These are phyloP conservation scores for Anguilla megastoma DNA, from an alignment of 2,797 vertebrate species.

Conservation along the genomic window DNA sequence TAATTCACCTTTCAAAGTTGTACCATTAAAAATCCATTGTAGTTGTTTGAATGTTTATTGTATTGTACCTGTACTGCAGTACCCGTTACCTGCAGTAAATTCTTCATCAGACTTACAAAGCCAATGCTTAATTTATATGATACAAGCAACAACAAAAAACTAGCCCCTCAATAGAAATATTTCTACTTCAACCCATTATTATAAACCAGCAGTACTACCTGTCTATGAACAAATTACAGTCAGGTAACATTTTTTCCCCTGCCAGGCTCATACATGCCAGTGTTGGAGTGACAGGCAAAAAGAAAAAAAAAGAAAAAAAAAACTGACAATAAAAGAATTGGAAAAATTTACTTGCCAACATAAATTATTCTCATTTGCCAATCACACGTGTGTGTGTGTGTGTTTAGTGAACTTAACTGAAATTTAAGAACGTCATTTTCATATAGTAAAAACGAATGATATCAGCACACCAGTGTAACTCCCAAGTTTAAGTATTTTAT, in stretches of 20 bases:
- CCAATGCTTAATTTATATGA: not conserved
- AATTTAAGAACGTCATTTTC: not conserved
- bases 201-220: not conserved
- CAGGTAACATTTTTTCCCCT: not conserved
- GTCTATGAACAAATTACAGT: not conserved
- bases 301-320: too few species aligned
- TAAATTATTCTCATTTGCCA: not conserved
- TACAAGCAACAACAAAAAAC: not conserved
- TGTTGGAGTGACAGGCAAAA: not conserved
- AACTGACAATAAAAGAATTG: too few species aligned
- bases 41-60: not conserved
- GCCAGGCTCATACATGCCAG: not conserved
- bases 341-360: not conserved
- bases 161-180: not conserved
- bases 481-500: not conserved
- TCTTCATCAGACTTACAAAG: constrained; percentile 1
- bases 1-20: not conserved
- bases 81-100: not conserved
- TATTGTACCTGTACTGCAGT: not conserved
- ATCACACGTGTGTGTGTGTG: not conserved
- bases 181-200: not conserved
- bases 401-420: not conserved
- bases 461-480: not conserved
- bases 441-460: not conserved
- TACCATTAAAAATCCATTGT: not conserved